Conservation (phyloP, 2,797 vertebrate species). For the Poeciliopsis infans region DNA sequence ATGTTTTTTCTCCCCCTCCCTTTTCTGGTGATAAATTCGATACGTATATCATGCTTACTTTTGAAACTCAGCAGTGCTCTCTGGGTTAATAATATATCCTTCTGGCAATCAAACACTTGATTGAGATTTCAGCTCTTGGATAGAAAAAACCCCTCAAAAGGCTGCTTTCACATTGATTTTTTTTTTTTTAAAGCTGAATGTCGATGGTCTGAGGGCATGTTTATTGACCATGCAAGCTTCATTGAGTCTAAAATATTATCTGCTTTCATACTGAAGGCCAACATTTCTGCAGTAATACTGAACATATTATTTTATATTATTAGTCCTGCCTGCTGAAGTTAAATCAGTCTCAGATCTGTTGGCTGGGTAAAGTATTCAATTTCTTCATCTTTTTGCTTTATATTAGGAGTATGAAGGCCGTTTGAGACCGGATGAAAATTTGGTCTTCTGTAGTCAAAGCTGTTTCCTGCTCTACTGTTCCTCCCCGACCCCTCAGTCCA, state of each 20-base stretch:
- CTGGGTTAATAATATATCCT: not conserved
- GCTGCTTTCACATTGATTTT: not conserved
- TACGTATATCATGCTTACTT: not conserved
- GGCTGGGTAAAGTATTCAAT: not conserved
- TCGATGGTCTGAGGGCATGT: not conserved
- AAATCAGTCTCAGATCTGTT: not conserved
- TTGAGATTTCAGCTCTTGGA: not conserved
- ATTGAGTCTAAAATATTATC: not conserved
- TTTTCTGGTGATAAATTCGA: not conserved
- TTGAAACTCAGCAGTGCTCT: not conserved
- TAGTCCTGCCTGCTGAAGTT: not conserved
- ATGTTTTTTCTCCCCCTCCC: not conserved
- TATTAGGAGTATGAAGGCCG: conserved; percentile 75
- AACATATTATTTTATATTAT: not conserved
- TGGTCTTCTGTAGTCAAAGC: conserved; percentile 97
- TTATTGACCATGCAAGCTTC: not conserved
- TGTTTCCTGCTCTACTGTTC: conserved; percentile 95
- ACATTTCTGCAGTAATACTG: conserved; percentile 3
- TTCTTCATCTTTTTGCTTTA: conserved; percentile 41
- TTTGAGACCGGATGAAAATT: conserved; percentile 82
- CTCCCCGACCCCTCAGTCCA: conserved; percentile 78
- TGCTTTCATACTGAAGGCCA: conserved; percentile 2
- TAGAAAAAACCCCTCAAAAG: not conserved
- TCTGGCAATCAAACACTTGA: not conserved
- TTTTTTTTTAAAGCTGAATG: not conserved